Evolutionary conservation across 2,113 vertebrate species (phyloP).

Genomic region (Cisticola juncidis): DNA sequence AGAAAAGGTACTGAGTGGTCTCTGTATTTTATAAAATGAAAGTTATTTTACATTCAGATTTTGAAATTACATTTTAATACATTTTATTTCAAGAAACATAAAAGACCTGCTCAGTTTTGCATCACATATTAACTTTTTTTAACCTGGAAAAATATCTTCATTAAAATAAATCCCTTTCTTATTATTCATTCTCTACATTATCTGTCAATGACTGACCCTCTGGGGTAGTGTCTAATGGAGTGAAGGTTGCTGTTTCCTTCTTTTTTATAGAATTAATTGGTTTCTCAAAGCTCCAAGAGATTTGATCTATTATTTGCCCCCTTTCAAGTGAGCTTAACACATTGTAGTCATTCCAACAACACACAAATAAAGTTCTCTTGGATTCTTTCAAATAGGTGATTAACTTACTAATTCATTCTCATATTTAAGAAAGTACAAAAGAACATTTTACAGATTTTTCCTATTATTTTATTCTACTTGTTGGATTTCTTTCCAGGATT

Average conservation of each 20-base stretch:
- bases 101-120: background rate
- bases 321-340: background rate
- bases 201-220: background rate
- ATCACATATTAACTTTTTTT: background rate
- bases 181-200: background rate
- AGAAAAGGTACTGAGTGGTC: background rate
- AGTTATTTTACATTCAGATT: background rate
- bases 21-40: background rate
- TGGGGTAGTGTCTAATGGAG: background rate
- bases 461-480: background rate
- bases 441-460: background rate
- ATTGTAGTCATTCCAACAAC: background rate
- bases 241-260: background rate
- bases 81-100: background rate
- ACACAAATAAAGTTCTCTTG: background rate
- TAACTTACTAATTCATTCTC: background rate
- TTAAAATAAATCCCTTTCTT: background rate
- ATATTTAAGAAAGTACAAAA: background rate
- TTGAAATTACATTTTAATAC: background rate
- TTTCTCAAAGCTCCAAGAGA: background rate
- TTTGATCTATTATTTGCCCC: background rate
- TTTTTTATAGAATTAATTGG: background rate
- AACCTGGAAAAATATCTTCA: background rate
- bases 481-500: background rate
- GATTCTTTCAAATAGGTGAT: background rate